Evolutionary conservation across 2,113 vertebrate species (phyloP).

Genomic region (Madoqua kirkii): DNA sequence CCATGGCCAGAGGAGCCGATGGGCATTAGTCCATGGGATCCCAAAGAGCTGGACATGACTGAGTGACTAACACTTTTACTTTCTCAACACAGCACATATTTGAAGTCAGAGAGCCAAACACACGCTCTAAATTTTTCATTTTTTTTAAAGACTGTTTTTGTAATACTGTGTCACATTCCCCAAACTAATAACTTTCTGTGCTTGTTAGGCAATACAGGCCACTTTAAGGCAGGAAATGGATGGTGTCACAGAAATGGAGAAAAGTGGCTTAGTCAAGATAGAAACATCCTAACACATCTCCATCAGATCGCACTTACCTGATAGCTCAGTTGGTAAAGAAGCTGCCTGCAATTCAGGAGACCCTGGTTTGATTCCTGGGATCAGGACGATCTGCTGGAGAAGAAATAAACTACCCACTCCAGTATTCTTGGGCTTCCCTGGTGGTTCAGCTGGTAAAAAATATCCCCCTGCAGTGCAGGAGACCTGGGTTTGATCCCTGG

Average conservation of each 20-base stretch:
- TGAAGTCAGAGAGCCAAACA: neutral
- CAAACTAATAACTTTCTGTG: neutral
- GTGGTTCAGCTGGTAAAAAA: neutral
- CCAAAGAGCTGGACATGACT: neutral
- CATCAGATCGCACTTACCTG: neutral
- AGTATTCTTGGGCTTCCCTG: neutral
- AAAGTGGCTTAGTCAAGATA: neutral
- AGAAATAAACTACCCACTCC: neutral
- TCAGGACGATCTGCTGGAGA: neutral
- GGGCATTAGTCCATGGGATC: neutral
- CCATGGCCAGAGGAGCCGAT: neutral
- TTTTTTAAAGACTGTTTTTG: neutral
- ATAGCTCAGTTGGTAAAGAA: neutral
- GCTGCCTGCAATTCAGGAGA: neutral
- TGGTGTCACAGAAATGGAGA: neutral
- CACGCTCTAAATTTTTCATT: neutral
- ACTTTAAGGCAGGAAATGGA: neutral
- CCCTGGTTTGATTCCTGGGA: neutral
- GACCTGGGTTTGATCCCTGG: neutral
- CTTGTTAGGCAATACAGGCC: neutral
- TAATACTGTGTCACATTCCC: neutral
- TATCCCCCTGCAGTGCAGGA: neutral
- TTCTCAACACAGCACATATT: neutral
- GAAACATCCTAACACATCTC: neutral
- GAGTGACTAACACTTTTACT: neutral